Base-by-base conservation (phyloP, 1,140 invertebrate species). In the Bombus superbus region DNA sequence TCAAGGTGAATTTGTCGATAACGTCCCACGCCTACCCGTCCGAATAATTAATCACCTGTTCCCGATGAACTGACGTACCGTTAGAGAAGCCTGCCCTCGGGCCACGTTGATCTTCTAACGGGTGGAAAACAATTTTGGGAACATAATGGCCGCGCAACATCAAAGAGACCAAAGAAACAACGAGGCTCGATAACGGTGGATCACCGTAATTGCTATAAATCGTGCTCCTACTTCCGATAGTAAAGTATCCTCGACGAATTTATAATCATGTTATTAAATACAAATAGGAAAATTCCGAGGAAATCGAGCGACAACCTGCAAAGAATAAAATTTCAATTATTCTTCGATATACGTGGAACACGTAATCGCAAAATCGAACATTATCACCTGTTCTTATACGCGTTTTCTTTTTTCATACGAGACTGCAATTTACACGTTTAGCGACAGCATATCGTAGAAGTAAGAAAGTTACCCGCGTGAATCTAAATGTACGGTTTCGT, bases 41-140 rank as follows among this genome's bases (percentile, higher is more conserved):
- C 86, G 83, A 88, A 90, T 91, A 91, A 91, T 91, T 90, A 91
- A 91, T 91, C 89, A 91, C 89, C 87, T 86, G 81, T 90, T 90
- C 83, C 79, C 87, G 74, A 88, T 91, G 69, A 86, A 86, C 86
- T 88, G 89, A 90, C 89, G 84, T 91, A 91, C 90, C 89, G 90
- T 91, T 91, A 91, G 81, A 86, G 69, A 68, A 72, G 77, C 71
- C 68, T 90, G 89, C 81, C 83, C 80, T 88, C 77, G 66, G 86
- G 79, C 71, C 64, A 81, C 80, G 57, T 74, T 78, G 83, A 42
- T 44, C 62, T 47, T 79, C 77, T 79, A 79, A 44, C 77, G 77
- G 42, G 77, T 79, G 77, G 18, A 79, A 44, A 90, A 90, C 89
- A 90, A 90, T 90, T 90, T 90, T 75, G n/a, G 62, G 74, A 89